Percentiles rank a stretch among this genome's conserved stretches.
phyloP scores from a whole-genome alignment of 2,797 vertebrate species.

The Podarcis siculus region DNA sequence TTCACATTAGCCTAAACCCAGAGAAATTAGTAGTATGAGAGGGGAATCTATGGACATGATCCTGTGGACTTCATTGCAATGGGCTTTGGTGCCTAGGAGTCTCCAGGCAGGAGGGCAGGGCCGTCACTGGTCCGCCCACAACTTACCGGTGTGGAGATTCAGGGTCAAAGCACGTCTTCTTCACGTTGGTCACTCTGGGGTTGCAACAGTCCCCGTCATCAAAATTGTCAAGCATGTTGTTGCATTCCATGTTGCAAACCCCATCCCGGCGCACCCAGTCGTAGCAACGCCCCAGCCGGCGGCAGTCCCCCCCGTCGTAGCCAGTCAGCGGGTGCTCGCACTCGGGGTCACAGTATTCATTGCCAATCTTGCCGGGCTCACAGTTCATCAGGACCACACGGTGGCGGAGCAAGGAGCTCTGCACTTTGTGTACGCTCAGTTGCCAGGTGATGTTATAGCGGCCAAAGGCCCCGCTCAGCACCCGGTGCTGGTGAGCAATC shows the following conservation, averaged over 20 bases:
- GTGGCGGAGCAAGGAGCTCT: conserved; percentile 86
- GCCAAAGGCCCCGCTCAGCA: conserved; percentile 83
- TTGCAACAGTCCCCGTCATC: conserved; percentile 98
- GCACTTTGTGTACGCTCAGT: conserved; percentile 80
- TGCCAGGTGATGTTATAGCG: conserved; percentile 93
- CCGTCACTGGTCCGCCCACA: fast-evolving
- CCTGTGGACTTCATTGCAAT: not conserved
- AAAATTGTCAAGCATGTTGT: conserved; percentile 92
- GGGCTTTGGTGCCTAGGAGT: not conserved
- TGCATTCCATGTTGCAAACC: conserved; percentile 91
- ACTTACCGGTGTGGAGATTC: conserved; percentile 92
- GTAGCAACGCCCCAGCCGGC: conserved; percentile 86
- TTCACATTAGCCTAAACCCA: not conserved
- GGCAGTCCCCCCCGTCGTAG: conserved; percentile 93
- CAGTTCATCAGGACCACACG: conserved; percentile 92
- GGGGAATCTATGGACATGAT: not conserved
- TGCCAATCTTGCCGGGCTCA: conserved; percentile 92
- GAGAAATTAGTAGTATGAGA: not conserved
- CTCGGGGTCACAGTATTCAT: conserved; percentile 92
- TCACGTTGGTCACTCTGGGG: conserved; percentile 82
- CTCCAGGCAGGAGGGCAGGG: no score
- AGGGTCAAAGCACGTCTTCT: conserved; percentile 94
- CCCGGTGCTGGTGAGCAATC: conserved; percentile 86
- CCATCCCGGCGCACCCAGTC: conserved; percentile 92
- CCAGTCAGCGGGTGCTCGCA: conserved; percentile 94